phyloP scores from a whole-genome alignment of 2,797 vertebrate species.

The Knipowitschia caucasica region DNA sequence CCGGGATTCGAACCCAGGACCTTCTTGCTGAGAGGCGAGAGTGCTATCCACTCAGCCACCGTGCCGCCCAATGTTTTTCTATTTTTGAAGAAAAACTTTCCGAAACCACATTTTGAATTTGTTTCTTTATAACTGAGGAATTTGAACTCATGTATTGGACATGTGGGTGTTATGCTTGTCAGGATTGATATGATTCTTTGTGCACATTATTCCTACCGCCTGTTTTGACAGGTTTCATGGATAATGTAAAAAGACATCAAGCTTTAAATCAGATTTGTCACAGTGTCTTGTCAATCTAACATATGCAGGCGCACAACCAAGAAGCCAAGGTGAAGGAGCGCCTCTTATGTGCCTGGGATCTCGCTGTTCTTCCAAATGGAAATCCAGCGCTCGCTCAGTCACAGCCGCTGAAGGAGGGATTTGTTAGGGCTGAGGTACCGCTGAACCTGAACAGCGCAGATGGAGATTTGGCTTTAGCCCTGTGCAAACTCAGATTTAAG shows the following conservation, averaged over 20 bases:
- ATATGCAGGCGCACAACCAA: slow-evolving; percentile 63
- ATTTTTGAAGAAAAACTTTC: no score
- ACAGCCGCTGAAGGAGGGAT: slow-evolving; percentile 61
- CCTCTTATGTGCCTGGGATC: slow-evolving; percentile 39
- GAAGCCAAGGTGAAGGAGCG: slow-evolving; percentile 58
- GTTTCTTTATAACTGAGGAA: no score
- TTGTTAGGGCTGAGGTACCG: slow-evolving; percentile 66
- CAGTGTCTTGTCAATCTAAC: slow-evolving; percentile 60
- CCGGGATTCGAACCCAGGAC: no score
- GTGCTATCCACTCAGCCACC: no score
- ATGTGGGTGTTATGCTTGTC: slow-evolving; percentile 3
- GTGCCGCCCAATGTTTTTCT: no score
- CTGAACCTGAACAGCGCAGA: slow-evolving; percentile 55
- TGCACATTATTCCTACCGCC: slow-evolving; percentile 43
- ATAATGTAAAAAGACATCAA: slow-evolving; percentile 55
- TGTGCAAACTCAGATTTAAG: slow-evolving; percentile 67
- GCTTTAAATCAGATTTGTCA: slow-evolving; percentile 69
- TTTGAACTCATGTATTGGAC: slow-evolving; percentile 34
- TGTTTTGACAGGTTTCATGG: slow-evolving; percentile 52
- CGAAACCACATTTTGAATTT: no score
- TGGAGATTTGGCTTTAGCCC: slow-evolving; percentile 63
- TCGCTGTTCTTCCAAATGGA: slow-evolving; percentile 51
- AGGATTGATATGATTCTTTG: slow-evolving; percentile 30
- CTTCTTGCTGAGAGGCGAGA: no score
- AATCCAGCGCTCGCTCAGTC: slow-evolving; percentile 62